Conservation (phyloP, 2,888 invertebrate genomes). For the Helleia helle region DNA sequence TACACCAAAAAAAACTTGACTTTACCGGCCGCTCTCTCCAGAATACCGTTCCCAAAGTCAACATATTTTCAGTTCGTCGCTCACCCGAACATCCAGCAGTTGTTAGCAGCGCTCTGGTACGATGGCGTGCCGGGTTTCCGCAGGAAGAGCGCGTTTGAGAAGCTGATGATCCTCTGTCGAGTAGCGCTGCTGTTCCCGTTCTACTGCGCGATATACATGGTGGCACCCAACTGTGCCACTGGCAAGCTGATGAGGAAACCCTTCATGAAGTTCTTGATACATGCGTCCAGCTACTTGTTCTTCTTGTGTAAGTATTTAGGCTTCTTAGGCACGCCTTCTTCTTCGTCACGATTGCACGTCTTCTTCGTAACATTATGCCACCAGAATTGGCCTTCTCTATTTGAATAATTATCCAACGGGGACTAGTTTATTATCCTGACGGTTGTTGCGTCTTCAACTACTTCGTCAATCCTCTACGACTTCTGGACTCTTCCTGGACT, state of each 20-base stretch:
- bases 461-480: too few relatives aligned
- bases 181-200: constrained; percentile 90
- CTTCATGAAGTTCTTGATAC: constrained; percentile 97
- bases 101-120: constrained; percentile 94
- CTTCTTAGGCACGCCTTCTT: too few relatives aligned
- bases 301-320: constrained; percentile 85
- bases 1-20: too few relatives aligned
- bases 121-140: constrained; percentile 96
- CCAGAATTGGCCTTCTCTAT: too few relatives aligned
- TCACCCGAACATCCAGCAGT: constrained; percentile 96
- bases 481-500: too few relatives aligned
- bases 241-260: constrained; percentile 93
- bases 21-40: too few relatives aligned
- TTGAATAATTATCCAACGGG: too few relatives aligned
- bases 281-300: constrained; percentile 94
- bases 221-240: constrained; percentile 85
- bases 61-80: constrained; percentile 83
- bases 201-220: constrained; percentile 88
- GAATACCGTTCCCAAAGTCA: background rate
- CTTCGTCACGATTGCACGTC: too few relatives aligned
- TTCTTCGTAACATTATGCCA: too few relatives aligned
- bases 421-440: too few relatives aligned
- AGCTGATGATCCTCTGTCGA: constrained; percentile 80
- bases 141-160: constrained; percentile 82
- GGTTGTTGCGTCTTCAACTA: too few relatives aligned